Base-by-base conservation (phyloP, 2,888 invertebrate genomes). In the Caenorhabditis wallacei region DNA sequence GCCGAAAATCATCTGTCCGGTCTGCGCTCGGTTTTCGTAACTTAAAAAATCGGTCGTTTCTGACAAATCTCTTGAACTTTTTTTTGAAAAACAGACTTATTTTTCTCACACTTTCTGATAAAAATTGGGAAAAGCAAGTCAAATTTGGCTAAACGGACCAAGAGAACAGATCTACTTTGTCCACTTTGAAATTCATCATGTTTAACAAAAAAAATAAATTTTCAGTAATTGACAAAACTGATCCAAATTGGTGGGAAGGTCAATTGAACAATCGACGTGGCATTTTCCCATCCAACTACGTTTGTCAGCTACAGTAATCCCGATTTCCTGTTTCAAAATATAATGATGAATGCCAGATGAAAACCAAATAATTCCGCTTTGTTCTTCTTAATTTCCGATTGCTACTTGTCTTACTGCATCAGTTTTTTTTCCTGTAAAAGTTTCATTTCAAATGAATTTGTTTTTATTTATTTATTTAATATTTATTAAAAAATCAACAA, bases 1-100 rank as follows among this genome's bases (percentile, higher is more conserved):
- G 98, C 98, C 78, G 94, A 99, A 88, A 99, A 99, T 93, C 98
- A 99, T 94, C n/a, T n/a, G n/a, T n/a, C n/a, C n/a, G n/a, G n/a
- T n/a, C n/a, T n/a, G n/a, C n/a, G n/a, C n/a, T 92, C 1, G 51
- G 35, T 2, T 30, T 56, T 2, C n/a, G n/a, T n/a, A n/a, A n/a
- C n/a, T n/a, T n/a, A n/a, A n/a, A n/a, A n/a, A n/a, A n/a, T n/a
- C n/a, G n/a, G n/a, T n/a, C n/a, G n/a, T n/a, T n/a, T n/a, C n/a
- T n/a, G n/a, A n/a, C n/a, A n/a, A n/a, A n/a, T n/a, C n/a, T n/a
- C n/a, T n/a, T n/a, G n/a, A n/a, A n/a, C n/a, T n/a, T n/a, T n/a
- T n/a, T n/a, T n/a, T n/a, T n/a, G n/a, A n/a, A n/a, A n/a, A n/a
- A n/a, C n/a, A n/a, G n/a, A n/a, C n/a, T n/a, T n/a, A n/a, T n/a